Evolutionary conservation across 2,113 vertebrate genomes (phyloP), one percentile per base, ranked within the genome.

Genomic region (Numenius arquata): DNA sequence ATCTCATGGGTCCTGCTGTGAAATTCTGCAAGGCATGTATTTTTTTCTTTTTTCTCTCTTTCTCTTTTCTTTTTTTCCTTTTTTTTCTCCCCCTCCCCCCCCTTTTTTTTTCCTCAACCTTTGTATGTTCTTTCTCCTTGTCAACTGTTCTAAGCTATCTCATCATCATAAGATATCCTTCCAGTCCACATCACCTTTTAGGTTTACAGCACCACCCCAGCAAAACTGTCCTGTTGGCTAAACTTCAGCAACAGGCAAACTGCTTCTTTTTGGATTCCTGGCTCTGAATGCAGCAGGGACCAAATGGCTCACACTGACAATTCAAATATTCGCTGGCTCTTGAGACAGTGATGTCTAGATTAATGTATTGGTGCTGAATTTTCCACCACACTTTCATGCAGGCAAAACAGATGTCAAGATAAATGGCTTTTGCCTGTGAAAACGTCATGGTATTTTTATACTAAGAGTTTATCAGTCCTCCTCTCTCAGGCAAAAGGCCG

Each of bases 61-160:
- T 5, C 36, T 16, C 26, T 62, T 32, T 6, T 34, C 5, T 12
- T 12, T 16, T 5, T 55, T 6, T 29, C n/a, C n/a, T 41, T 48
- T 26, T 10, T 2, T 12, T 8, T 32, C 3, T 27, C 14, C 15
- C 14, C 15, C 20, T 23, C 47, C 25, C 11, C 2, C 2, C 29
- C 27, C 38, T 14, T 6, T 8, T 7, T 20, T 15, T 15, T 11
- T 8, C 18, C 48, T n/a, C 38, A 34, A n/a, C 6, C 5, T 87
- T 84, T 29, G 0, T 23, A 29, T 77, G 70, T 86, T 80, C 32
- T 82, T 83, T 84, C 16, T 83, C 78, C 27, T 80, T 67, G 12
- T 34, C 0, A 0, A 6, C 30, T 62, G 2, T 65, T 89, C 20
- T 63, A 36, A 52, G 9, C 62, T 52, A 5, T 67, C 23, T 48